Conservation (phyloP, 2,113 vertebrate genomes). For the Neodon shergylaensis region DNA sequence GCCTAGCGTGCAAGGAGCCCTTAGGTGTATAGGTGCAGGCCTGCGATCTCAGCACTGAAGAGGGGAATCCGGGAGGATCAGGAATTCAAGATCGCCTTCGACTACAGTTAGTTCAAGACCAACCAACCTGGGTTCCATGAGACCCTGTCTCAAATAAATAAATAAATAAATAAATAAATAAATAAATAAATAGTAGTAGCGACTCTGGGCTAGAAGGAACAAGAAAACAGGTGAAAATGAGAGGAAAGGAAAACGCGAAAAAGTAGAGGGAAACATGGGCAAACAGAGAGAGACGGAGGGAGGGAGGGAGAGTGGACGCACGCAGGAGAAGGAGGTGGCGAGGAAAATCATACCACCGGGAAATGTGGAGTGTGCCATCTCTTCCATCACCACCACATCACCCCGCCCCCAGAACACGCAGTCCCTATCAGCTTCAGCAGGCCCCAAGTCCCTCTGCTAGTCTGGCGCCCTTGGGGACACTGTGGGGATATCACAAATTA, state of each 20-base stretch:
- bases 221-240: background rate
- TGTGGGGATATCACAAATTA: slow-evolving; percentile 17
- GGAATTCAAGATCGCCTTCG: background rate
- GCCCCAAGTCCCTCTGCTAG: slow-evolving; percentile 2
- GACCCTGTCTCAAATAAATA: background rate
- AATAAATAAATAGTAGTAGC: background rate
- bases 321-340: accelerated
- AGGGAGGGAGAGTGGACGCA: no score
- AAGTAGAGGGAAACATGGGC: no score
- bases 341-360: no score
- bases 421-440: background rate
- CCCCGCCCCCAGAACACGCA: background rate
- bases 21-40: background rate
- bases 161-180: no score
- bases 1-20: background rate
- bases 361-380: background rate
- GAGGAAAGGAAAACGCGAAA: no score
- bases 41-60: background rate
- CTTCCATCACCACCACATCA: background rate
- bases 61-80: background rate
- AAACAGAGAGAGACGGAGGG: no score
- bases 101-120: background rate
- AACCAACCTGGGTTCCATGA: background rate
- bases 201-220: background rate
- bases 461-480: slow-evolving; percentile 34